Percentiles rank a stretch among this genome's conserved stretches.
These are phyloP conservation scores for Phrynocephalus versicolor DNA, from an alignment of 2,113 vertebrate genomes.

Conservation along the genomic window DNA sequence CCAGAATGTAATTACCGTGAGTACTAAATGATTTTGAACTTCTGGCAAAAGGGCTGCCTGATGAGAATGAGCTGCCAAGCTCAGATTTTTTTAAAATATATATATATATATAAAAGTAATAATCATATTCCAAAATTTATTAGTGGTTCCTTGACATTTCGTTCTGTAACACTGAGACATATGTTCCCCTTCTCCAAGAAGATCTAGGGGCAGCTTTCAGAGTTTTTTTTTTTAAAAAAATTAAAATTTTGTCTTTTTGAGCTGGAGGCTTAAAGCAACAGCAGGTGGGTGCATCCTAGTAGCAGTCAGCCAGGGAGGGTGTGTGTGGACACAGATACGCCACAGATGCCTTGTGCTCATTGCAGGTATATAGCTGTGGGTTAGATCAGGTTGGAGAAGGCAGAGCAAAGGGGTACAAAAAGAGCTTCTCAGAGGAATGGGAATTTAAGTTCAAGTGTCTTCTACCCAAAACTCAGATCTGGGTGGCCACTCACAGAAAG, in stretches of 20 bases:
- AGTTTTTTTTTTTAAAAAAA: too few relatives aligned
- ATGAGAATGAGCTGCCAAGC: conserved; percentile 42
- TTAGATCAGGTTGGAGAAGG: too few relatives aligned
- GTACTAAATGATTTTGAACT: conserved; percentile 66
- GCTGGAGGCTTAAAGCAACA: too few relatives aligned
- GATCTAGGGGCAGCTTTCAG: not conserved
- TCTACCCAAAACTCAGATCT: too few relatives aligned
- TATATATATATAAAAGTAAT: conserved; percentile 57
- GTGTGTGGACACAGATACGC: too few relatives aligned
- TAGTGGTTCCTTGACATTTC: conserved; percentile 33
- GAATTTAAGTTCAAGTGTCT: too few relatives aligned
- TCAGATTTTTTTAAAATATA: conserved; percentile 18
- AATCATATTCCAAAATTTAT: conserved; percentile 36
- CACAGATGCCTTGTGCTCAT: too few relatives aligned
- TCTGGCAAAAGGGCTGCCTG: conserved; percentile 49
- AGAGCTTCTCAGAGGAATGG: too few relatives aligned
- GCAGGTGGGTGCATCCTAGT: too few relatives aligned
- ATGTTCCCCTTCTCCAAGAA: not conserved
- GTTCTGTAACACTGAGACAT: not conserved
- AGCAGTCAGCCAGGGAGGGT: too few relatives aligned
- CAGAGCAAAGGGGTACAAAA: too few relatives aligned
- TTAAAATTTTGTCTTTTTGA: not conserved
- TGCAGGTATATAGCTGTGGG: too few relatives aligned
- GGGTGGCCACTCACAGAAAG: not conserved
- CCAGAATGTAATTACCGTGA: conserved; percentile 69